These are phyloP conservation scores for Miniopterus natalensis DNA, from an alignment of 2,113 vertebrate genomes.

Conservation along the genomic window DNA sequence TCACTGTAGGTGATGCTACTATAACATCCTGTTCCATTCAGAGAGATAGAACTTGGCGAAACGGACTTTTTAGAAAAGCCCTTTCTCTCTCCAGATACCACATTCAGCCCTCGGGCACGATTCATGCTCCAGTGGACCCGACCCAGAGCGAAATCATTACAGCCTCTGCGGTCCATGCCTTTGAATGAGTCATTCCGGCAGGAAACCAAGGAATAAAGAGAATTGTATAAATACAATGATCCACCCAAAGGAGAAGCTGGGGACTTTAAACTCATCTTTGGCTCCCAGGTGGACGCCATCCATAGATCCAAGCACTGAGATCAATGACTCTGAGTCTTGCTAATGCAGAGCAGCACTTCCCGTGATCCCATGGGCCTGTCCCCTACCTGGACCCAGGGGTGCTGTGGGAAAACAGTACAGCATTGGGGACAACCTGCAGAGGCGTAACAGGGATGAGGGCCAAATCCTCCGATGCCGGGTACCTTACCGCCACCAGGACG, in stretches of 20 bases:
- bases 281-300: neutral
- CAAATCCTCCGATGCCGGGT: neutral
- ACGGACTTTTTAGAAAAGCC: conserved; percentile 55
- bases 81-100: conserved; percentile 53
- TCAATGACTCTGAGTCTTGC: neutral
- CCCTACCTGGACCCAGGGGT: neutral
- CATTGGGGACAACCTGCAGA: neutral
- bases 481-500: no score
- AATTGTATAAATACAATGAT: conserved; percentile 43
- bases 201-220: conserved; percentile 60
- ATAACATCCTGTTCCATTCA: conserved; percentile 40
- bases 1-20: neutral
- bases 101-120: conserved; percentile 70
- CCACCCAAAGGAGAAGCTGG: conserved; percentile 23
- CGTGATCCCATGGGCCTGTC: neutral
- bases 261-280: conserved; percentile 51
- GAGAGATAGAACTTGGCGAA: conserved; percentile 52
- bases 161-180: neutral
- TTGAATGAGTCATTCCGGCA: conserved; percentile 58
- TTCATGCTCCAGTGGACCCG: conserved; percentile 59
- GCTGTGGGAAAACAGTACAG: neutral
- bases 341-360: neutral
- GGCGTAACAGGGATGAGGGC: neutral
- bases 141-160: conserved; percentile 75
- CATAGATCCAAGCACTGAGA: neutral